Evolutionary conservation across 2,888 invertebrate species (phyloP).

Genomic region (Rutpela maculata): DNA sequence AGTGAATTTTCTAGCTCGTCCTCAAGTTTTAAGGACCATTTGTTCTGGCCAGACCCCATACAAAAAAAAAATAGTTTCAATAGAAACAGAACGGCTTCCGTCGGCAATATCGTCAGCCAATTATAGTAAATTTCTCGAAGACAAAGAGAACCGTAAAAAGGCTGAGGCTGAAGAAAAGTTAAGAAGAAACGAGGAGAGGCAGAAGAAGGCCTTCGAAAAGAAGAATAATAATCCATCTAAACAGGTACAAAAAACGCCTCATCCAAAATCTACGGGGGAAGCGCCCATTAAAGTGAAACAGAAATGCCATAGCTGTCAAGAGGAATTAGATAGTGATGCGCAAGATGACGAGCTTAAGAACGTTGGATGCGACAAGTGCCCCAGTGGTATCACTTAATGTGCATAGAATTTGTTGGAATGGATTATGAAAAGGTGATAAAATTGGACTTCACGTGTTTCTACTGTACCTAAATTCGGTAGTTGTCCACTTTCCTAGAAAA

Average conservation of each 20-base stretch:
- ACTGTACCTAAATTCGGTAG: neutral
- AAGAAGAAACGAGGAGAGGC: neutral
- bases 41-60: slow-evolving; percentile 11
- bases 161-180: slow-evolving; percentile 4
- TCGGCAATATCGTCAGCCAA: neutral
- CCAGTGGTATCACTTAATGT: slow-evolving; percentile 11
- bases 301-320: slow-evolving; percentile 8
- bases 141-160: neutral
- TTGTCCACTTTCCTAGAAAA: neutral
- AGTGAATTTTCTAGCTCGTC: neutral
- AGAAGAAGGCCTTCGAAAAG: neutral
- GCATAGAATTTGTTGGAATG: slow-evolving; percentile 13
- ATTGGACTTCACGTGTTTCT: neutral
- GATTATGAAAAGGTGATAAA: slow-evolving; percentile 1
- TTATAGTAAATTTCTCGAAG: slow-evolving; percentile 8
- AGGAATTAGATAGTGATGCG: slow-evolving; percentile 15
- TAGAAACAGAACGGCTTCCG: slow-evolving; percentile 1
- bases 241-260: neutral
- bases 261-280: neutral
- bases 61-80: neutral
- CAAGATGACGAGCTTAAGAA: slow-evolving; percentile 6
- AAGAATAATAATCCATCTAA: slow-evolving; percentile 2
- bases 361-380: slow-evolving; percentile 10
- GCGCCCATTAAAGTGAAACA: slow-evolving; percentile 12
- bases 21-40: slow-evolving; percentile 15